A percentile compares a stretch with the other conserved stretches of the same genome.
These are phyloP conservation scores for Lasioglossum lativentre DNA, from an alignment of 2,888 invertebrate species.

Conservation along the genomic window DNA sequence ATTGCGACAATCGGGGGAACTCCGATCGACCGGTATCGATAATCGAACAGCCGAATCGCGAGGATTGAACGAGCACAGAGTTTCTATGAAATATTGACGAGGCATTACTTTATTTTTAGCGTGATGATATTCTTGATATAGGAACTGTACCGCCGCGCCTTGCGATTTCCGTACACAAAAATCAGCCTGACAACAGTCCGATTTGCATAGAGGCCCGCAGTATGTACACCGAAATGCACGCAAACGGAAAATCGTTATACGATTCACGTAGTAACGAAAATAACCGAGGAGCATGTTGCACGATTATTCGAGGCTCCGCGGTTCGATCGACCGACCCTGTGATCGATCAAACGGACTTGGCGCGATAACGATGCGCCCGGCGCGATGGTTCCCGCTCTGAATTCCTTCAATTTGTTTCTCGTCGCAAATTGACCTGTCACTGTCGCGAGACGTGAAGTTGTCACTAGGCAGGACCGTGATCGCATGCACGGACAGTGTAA, in stretches of 20 bases:
- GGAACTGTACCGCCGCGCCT: neutral
- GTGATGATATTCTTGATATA: neutral
- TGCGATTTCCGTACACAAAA: neutral
- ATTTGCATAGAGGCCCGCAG: neutral
- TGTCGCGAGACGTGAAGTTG: neutral
- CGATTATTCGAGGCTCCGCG: neutral
- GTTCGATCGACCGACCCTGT: conserved; percentile 5
- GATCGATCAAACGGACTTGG: conserved; percentile 24
- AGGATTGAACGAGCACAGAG: neutral
- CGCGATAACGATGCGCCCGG: neutral
- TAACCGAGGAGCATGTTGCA: neutral
- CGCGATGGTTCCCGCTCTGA: neutral
- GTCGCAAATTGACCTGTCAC: conserved; percentile 2
- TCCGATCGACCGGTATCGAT: conserved; percentile 26
- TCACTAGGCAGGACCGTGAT: neutral
- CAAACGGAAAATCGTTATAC: neutral
- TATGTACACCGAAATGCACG: neutral
- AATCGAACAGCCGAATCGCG: conserved; percentile 2
- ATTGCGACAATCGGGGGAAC: neutral
- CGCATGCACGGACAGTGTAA: conserved; percentile 29
- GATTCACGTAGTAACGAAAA: neutral
- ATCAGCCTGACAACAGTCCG: neutral
- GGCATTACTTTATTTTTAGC: neutral
- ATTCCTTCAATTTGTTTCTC: neutral
- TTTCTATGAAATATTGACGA: neutral